A percentile compares a stretch with the other conserved stretches of the same genome.
phyloP scores from a whole-genome alignment of 2,888 invertebrate genomes.

The Altica lythri region DNA sequence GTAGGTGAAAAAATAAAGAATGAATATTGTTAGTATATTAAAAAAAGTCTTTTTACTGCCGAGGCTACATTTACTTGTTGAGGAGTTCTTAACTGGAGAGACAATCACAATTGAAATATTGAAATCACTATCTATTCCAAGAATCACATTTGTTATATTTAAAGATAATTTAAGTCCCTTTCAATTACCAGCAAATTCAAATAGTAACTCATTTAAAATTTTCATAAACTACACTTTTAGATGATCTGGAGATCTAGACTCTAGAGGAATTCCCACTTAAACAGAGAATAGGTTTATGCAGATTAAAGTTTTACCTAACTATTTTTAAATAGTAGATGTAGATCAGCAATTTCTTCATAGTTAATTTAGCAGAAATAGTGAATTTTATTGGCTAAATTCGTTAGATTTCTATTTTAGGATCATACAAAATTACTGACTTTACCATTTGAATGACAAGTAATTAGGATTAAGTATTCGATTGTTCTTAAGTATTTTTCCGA shows the following conservation, averaged over 20 bases:
- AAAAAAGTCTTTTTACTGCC: neutral
- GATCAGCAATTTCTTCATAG: slow-evolving; percentile 11
- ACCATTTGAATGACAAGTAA: no score
- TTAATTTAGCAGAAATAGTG: slow-evolving; percentile 3
- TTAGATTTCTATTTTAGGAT: neutral
- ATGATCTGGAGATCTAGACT: no score
- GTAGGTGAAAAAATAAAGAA: no score
- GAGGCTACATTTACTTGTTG: neutral
- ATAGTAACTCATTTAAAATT: no score
- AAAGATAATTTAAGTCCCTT: no score
- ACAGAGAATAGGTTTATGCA: neutral
- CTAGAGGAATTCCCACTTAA: neutral
- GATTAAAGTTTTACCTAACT: neutral
- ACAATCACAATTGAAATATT: neutral
- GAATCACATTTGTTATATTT: no score
- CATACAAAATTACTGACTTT: neutral
- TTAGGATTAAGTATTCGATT: no score
- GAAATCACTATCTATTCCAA: no score
- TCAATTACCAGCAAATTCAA: no score
- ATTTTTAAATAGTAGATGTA: slow-evolving; percentile 10
- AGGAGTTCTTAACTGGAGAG: neutral
- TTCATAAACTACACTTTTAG: neutral
- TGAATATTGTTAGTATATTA: no score
- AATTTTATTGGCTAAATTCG: slow-evolving; percentile 1
- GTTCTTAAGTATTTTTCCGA: no score